phyloP scores from a whole-genome alignment of 2,797 vertebrate species.

The Borostomias antarcticus region DNA sequence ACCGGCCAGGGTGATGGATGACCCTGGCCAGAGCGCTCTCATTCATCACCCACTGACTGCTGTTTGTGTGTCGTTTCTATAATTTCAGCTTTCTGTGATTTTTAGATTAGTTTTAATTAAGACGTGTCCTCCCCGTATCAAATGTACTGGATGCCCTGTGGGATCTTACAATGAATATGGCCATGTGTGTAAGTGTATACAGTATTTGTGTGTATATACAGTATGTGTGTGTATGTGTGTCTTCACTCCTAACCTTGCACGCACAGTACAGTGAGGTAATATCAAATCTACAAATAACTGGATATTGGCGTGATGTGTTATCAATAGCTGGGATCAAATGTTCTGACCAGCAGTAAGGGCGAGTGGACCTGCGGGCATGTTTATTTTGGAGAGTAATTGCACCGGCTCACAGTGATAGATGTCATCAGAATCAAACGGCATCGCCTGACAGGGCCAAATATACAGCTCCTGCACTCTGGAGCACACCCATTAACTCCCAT shows the following conservation, averaged over 20 bases:
- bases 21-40: conserved; percentile 51
- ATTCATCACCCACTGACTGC: conserved; percentile 69
- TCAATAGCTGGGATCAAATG: conserved; percentile 21
- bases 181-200: background rate
- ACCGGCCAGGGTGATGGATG: conserved; percentile 72
- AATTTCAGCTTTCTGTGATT: conserved; percentile 54
- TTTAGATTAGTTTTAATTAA: conserved; percentile 59
- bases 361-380: conserved; percentile 34
- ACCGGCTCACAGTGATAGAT: conserved; percentile 41
- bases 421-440: conserved; percentile 46
- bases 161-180: background rate
- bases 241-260: conserved; percentile 3
- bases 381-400: conserved; percentile 47
- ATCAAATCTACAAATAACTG: conserved; percentile 1
- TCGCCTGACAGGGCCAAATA: conserved; percentile 54
- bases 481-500: conserved; percentile 44
- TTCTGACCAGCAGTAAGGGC: conserved; percentile 16
- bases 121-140: conserved; percentile 12
- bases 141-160: background rate
- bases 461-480: conserved; percentile 43
- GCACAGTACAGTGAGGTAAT: background rate
- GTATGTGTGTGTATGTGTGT: background rate
- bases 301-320: conserved; percentile 29
- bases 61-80: conserved; percentile 58
- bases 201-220: background rate